Conservation (phyloP, 2,888 invertebrate species). For the Dryomyza anilis region DNA sequence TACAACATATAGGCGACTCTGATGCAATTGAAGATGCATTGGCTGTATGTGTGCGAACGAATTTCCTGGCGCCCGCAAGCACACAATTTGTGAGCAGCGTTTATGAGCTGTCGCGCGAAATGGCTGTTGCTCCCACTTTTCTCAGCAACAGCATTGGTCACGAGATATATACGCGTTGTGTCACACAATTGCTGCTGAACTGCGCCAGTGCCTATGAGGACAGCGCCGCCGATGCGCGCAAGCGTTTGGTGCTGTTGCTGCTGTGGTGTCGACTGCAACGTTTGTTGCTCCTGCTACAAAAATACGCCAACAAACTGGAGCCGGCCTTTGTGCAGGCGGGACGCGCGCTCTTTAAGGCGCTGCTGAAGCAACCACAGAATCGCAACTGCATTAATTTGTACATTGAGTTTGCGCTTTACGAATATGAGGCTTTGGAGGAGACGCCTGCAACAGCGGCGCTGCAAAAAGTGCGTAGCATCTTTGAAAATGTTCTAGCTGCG, state of each 20-base stretch:
- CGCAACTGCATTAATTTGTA: slow-evolving; percentile 67
- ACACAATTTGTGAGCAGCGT: slow-evolving; percentile 43
- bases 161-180: slow-evolving; percentile 66
- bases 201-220: slow-evolving; percentile 63
- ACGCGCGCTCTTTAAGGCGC: slow-evolving; percentile 64
- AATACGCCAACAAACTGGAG: slow-evolving; percentile 57
- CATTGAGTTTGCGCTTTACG: slow-evolving; percentile 69
- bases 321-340: slow-evolving; percentile 40
- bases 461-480: slow-evolving; percentile 48
- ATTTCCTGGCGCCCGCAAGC: slow-evolving; percentile 34
- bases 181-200: slow-evolving; percentile 63
- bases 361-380: slow-evolving; percentile 65
- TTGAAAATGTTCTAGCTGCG: slow-evolving; percentile 61
- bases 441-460: slow-evolving; percentile 43
- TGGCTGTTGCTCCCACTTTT: slow-evolving; percentile 68
- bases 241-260: slow-evolving; percentile 63
- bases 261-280: slow-evolving; percentile 71
- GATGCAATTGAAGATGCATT: slow-evolving; percentile 65
- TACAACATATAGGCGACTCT: slow-evolving; percentile 53
- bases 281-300: slow-evolving; percentile 63
- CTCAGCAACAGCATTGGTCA: slow-evolving; percentile 67
- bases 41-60: slow-evolving; percentile 42
- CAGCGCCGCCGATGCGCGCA: slow-evolving; percentile 61
- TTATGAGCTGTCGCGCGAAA: slow-evolving; percentile 59
- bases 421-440: slow-evolving; percentile 61